These are phyloP conservation scores for Sclerurus mexicanus DNA, from an alignment of 2,113 vertebrate genomes.

Conservation along the genomic window DNA sequence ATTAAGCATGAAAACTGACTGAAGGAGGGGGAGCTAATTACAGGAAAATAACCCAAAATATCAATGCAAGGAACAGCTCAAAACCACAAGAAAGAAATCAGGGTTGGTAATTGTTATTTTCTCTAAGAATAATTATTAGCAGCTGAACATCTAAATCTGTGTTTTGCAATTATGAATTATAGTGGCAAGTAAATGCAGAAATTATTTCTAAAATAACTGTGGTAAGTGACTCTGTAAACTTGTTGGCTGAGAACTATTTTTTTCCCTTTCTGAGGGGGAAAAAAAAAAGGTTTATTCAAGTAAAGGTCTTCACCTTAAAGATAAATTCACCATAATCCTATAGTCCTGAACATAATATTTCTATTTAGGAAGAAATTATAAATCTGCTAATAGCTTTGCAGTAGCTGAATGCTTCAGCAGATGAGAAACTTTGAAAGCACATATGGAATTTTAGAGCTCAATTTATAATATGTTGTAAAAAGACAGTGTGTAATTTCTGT, in stretches of 20 bases:
- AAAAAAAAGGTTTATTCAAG: background rate
- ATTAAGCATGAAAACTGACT: background rate
- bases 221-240: background rate
- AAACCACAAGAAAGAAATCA: background rate
- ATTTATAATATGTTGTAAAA: background rate
- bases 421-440: background rate
- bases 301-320: background rate
- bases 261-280: background rate
- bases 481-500: background rate
- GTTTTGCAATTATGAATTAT: background rate
- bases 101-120: background rate
- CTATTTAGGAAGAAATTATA: background rate
- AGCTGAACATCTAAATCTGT: background rate
- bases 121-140: background rate
- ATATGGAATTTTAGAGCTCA: background rate
- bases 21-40: background rate
- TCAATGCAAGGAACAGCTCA: background rate
- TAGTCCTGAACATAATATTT: background rate
- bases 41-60: background rate
- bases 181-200: background rate
- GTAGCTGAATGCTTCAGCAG: background rate
- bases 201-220: background rate
- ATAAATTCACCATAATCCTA: background rate
- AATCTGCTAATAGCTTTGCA: background rate
- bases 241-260: background rate